Base-by-base conservation (phyloP, 2,797 vertebrate genomes). In the Benthosema pterotum region DNA sequence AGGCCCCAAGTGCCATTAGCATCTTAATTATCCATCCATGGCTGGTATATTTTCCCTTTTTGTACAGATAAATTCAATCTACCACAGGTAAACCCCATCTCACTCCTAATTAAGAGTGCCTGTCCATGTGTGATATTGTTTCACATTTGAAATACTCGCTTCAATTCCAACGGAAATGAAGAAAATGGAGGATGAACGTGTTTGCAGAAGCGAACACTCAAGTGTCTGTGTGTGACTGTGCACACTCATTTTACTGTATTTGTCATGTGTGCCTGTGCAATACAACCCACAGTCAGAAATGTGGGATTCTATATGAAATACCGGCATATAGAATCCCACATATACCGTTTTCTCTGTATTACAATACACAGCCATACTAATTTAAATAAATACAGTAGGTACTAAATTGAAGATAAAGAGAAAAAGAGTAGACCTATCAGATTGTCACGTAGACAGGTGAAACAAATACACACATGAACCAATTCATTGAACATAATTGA, bases 71-170 rank as follows among this genome's bases (percentile, higher is more conserved):
- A 77, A 83, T 81, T 72, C 78, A 82, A 79, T 70, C 66, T 71
- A 80, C 74, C 43, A 15, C 69, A 75, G 79, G 75, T 82, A 84
- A 87, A 87, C 76, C 79, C 72, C 57, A 70, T 80, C 78, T 77
- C 66, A 66, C 63, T 80, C 63, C 79, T 82, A 85, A 86, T 89
- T 89, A 85, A 86, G 72, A 80, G 72, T 78, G 78, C 75, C 75
- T 78, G 79, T 83, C 74, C 77, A 75, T 80, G 80, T 85, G 78
- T 81, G 82, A 77, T 77, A 79, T 78, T 81, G 75, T 84, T 87
- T 83, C 72, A 77, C 55, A 69, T 82, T 80, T 79, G 72, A 65
- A 64, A 72, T 65, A 54, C 52, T 43, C 63, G 67, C 53, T 67
- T 60, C 14, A 12, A 56, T 48, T 11, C n/a, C 54, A 79, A 71